Conservation (phyloP, 2,888 invertebrate genomes). For the Dascillus cervinus region DNA sequence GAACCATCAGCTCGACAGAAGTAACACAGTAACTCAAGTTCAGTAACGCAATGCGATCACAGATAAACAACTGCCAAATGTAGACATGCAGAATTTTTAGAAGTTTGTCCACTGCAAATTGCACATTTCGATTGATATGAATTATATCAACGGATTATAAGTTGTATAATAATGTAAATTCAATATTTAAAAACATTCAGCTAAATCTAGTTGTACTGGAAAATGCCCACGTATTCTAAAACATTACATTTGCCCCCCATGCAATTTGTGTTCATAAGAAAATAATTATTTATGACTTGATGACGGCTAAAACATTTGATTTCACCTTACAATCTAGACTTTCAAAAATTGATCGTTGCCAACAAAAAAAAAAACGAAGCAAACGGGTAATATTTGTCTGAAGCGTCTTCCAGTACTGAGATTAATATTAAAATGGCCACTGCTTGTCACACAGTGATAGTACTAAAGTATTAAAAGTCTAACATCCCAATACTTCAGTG, state of each 20-base stretch:
- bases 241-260: neutral
- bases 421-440: slow-evolving; percentile 42
- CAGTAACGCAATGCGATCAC: slow-evolving; percentile 41
- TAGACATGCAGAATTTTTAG: slow-evolving; percentile 40
- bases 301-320: too few species aligned
- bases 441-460: slow-evolving; percentile 40
- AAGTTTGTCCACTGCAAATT: slow-evolving; percentile 28
- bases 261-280: too few species aligned
- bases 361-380: slow-evolving; percentile 3
- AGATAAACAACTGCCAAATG: slow-evolving; percentile 44
- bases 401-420: slow-evolving; percentile 31
- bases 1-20: slow-evolving; percentile 28
- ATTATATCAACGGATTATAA: slow-evolving; percentile 42
- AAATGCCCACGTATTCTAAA: slow-evolving; percentile 19
- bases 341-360: slow-evolving; percentile 2
- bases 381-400: slow-evolving; percentile 7
- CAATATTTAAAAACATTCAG: slow-evolving; percentile 45
- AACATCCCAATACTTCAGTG: slow-evolving; percentile 46
- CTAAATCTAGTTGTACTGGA: slow-evolving; percentile 40
- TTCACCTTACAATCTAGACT: neutral
- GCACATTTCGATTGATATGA: slow-evolving; percentile 45
- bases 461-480: slow-evolving; percentile 45
- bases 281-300: too few species aligned
- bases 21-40: slow-evolving; percentile 25
- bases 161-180: slow-evolving; percentile 44